Evolutionary conservation across 2,888 invertebrate genomes (phyloP), one percentile per base, ranked within the genome.

Genomic region (Chrysina gloriosa): DNA sequence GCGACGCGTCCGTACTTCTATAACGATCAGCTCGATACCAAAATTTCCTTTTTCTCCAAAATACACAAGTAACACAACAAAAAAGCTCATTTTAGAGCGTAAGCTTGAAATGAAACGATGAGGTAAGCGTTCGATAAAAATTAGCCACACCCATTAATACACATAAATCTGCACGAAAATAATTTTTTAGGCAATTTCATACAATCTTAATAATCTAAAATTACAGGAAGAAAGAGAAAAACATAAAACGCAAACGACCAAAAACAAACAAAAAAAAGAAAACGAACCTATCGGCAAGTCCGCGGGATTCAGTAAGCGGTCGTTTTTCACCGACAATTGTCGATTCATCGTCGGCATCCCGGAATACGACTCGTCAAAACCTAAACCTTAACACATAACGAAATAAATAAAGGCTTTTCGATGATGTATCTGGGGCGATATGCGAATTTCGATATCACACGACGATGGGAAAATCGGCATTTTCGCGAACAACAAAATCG

Each of bases 291-390:
- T 48, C 31, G 48, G 45, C 23, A 58, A 48, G 54, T 77, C 76
- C 63, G 76, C 58, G 58, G 58, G 58, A 61, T 61, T 61, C 19
- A 39, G 48, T 34, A 58, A 75, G 56, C 74, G 74, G 70, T 77
- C 79, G 74, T 78, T 79, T 75, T 77, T 79, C 68, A 82, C 76
- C 27, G 82, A 83, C 66, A 83, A 76, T 69, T 81, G 80, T 42
- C 83, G 78, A 73, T 82, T 82, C 74, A 83, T 81, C 39, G 82
- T 83, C 34, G 83, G 78, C 81, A 82, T 82, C 70, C 79, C 69
- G 47, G 72, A 72, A 58, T 72, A 72, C 29, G 67, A 65, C 36
- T 70, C 68, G 66, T 70, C 72, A 58, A 71, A 68, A n/a, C 68
- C 72, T 66, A 70, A 52, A 69, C 67, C 72, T 71, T 70, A 34